A percentile compares a stretch with the other conserved stretches of the same genome.
Conservation (phyloP, 2,797 vertebrate species). For the Lophotriccus pileatus region DNA sequence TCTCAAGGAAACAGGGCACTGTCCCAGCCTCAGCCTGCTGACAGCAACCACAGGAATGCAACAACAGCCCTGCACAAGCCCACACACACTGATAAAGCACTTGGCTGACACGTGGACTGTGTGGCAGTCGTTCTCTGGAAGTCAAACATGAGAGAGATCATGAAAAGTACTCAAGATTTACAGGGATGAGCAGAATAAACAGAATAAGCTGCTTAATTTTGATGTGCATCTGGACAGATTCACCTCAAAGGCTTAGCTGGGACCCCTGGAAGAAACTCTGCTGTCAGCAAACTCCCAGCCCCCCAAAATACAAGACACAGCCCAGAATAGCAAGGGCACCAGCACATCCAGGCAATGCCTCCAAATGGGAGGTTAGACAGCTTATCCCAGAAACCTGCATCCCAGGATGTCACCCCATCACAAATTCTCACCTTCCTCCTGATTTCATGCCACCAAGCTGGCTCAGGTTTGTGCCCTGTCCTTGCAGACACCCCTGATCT, state of each 20-base stretch:
- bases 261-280: neutral
- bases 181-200: neutral
- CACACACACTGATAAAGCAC: neutral
- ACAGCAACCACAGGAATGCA: neutral
- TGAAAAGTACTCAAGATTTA: neutral
- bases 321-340: neutral
- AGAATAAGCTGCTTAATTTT: neutral
- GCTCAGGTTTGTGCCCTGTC: neutral
- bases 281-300: neutral
- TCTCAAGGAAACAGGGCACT: neutral
- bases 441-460: neutral
- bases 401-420: neutral
- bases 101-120: neutral
- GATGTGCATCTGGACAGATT: neutral
- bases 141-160: neutral
- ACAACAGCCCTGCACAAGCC: neutral
- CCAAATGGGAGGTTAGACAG: neutral
- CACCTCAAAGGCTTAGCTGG: neutral
- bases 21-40: neutral
- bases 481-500: neutral
- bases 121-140: neutral
- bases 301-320: neutral
- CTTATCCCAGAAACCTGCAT: neutral
- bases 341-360: neutral
- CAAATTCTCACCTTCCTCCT: neutral